Percentiles rank a stretch among this genome's conserved stretches.
Evolutionary conservation across 1,140 invertebrate genomes (phyloP).

Genomic region (Mesaphorura yosii): DNA sequence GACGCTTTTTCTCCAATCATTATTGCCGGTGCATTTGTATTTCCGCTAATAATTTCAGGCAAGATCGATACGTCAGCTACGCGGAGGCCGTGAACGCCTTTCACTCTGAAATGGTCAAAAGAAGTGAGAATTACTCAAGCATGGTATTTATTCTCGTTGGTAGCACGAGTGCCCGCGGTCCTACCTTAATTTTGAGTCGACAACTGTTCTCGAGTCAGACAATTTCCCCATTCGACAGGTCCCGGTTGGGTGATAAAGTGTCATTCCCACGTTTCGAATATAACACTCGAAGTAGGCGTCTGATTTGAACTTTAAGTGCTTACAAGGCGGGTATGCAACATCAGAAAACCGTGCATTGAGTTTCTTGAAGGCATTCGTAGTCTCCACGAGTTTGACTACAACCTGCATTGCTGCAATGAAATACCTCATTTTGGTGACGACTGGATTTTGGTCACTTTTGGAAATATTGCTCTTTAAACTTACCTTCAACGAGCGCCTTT

Average conservation of each 20-base stretch:
- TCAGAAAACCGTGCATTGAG: not conserved
- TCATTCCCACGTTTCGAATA: constrained; percentile 70
- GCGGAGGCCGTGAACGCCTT: not conserved
- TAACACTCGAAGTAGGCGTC: constrained; percentile 76
- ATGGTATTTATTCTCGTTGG: no score
- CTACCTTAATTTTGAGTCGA: constrained; percentile 39
- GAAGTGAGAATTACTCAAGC: no score
- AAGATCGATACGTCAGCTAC: constrained; percentile 34
- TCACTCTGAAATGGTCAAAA: not conserved
- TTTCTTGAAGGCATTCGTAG: constrained; percentile 10
- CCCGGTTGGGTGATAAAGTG: constrained; percentile 33
- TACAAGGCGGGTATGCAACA: constrained; percentile 56
- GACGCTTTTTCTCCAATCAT: constrained; percentile 76
- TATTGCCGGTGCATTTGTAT: constrained; percentile 69
- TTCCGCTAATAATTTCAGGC: constrained; percentile 68
- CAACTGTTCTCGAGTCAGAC: constrained; percentile 40
- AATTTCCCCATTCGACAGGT: constrained; percentile 21
- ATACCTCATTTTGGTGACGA: not conserved
- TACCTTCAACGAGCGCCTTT: not conserved
- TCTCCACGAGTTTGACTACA: constrained; percentile 6
- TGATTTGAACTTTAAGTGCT: constrained; percentile 53
- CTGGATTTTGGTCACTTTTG: not conserved
- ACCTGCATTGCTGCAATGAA: constrained; percentile 2
- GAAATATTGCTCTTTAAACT: not conserved
- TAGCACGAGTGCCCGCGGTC: no score